Evolutionary conservation across 2,113 vertebrate species (phyloP).

Genomic region (Dromiciops gliroides): DNA sequence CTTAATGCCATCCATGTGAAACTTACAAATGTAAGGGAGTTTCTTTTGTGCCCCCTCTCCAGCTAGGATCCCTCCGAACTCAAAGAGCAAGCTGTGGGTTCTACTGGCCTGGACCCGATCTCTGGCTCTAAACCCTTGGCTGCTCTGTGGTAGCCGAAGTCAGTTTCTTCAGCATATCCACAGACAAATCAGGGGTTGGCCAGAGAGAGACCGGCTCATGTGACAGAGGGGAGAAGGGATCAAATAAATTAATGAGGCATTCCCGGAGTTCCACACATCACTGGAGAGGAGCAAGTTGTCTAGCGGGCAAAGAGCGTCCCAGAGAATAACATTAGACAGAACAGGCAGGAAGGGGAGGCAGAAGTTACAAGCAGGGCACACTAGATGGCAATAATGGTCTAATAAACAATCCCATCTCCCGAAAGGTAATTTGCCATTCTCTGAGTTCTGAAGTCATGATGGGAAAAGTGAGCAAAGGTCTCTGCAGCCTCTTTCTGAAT

Average conservation of each 20-base stretch:
- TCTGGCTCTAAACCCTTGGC: neutral
- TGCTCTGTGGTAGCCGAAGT: neutral
- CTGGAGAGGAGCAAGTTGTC: neutral
- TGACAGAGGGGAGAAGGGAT: conserved; percentile 56
- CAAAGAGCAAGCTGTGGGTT: neutral
- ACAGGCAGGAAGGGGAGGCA: neutral
- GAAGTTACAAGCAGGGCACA: conserved; percentile 8
- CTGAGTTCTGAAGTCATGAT: conserved; percentile 64
- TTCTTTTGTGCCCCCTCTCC: neutral
- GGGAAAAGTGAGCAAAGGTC: conserved; percentile 62
- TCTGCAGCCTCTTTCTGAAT: conserved; percentile 54
- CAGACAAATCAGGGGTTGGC: conserved; percentile 68
- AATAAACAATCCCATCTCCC: conserved; percentile 41
- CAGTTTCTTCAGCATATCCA: conserved; percentile 25
- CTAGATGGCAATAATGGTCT: conserved; percentile 83
- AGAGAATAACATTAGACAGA: conserved; percentile 47
- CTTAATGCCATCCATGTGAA: neutral
- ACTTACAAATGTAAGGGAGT: neutral
- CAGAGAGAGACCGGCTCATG: conserved; percentile 88
- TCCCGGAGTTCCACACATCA: neutral
- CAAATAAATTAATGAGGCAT: conserved; percentile 49
- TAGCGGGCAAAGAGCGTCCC: neutral
- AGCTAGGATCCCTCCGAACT: neutral
- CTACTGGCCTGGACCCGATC: neutral
- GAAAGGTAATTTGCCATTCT: neutral